Evolutionary conservation across 2,888 invertebrate species (phyloP).

Genomic region (Heliconius ismenius): DNA sequence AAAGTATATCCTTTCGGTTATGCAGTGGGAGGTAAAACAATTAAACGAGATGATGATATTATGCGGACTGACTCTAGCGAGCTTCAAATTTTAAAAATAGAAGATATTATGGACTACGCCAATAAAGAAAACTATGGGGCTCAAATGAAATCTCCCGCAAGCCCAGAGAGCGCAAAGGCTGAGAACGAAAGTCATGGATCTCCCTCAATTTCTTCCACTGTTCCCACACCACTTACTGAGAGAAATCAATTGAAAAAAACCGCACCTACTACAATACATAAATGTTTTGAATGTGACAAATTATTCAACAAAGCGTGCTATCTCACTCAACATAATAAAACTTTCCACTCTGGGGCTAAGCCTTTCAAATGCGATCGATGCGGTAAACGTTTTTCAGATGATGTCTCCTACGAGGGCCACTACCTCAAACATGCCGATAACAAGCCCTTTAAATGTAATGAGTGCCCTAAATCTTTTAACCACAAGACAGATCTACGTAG

Average conservation of each 20-base stretch:
- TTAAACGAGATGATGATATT: constrained; percentile 66
- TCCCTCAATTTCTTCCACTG: constrained; percentile 69
- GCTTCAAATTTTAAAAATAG: constrained; percentile 73
- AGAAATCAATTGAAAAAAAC: constrained; percentile 69
- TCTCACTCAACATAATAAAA: constrained; percentile 94
- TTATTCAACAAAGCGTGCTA: constrained; percentile 93
- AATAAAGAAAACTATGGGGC: constrained; percentile 78
- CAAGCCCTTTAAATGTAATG: constrained; percentile 92
- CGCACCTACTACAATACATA: constrained; percentile 72
- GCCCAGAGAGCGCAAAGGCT: constrained; percentile 74
- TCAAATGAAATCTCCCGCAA: constrained; percentile 77
- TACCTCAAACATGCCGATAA: constrained; percentile 89
- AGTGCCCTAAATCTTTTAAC: constrained; percentile 93
- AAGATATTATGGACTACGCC: constrained; percentile 78
- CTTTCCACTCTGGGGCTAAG: constrained; percentile 92
- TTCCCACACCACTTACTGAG: constrained; percentile 71
- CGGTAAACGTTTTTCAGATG: constrained; percentile 91
- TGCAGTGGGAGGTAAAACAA: constrained; percentile 70
- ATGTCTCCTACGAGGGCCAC: constrained; percentile 87
- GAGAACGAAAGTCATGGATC: constrained; percentile 65
- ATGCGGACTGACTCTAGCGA: constrained; percentile 63
- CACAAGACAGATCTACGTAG: constrained; percentile 94
- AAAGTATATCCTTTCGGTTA: constrained; percentile 70
- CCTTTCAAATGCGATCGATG: constrained; percentile 92
- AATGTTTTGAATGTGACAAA: constrained; percentile 92